These are phyloP conservation scores for Actias luna DNA, from an alignment of 2,888 invertebrate genomes.

Conservation along the genomic window DNA sequence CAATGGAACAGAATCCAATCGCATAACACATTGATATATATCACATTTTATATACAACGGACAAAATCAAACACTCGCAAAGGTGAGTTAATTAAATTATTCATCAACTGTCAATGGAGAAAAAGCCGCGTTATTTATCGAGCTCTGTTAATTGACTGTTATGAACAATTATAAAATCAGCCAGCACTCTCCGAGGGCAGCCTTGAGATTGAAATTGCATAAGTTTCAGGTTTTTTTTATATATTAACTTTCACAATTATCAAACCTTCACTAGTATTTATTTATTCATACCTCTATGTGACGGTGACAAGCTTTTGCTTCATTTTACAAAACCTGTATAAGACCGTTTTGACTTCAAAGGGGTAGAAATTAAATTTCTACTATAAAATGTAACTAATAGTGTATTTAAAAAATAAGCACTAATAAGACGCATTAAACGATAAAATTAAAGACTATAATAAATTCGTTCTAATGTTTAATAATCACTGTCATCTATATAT, in stretches of 20 bases:
- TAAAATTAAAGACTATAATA: no score
- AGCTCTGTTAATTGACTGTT: constrained; percentile 7
- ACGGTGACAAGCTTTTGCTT: no score
- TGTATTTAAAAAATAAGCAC: no score
- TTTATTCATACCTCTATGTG: no score
- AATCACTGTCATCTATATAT: no score
- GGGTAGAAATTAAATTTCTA: no score
- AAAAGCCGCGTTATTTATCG: constrained; percentile 3
- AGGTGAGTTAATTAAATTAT: constrained; percentile 11
- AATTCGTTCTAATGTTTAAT: no score
- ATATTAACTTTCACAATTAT: neutral
- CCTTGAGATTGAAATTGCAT: neutral
- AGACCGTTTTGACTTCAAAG: no score
- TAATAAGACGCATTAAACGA: no score
- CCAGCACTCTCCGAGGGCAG: neutral
- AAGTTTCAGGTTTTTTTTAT: neutral
- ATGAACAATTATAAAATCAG: neutral
- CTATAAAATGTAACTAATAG: no score
- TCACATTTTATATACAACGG: neutral
- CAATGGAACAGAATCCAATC: neutral
- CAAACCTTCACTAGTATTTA: no score
- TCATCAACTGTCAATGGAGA: neutral
- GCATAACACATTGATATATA: neutral
- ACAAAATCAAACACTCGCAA: neutral
- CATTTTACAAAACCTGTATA: no score